These are phyloP conservation scores for Caenorhabditis sp. DNA, from an alignment of 2,888 invertebrate species.

Conservation along the genomic window DNA sequence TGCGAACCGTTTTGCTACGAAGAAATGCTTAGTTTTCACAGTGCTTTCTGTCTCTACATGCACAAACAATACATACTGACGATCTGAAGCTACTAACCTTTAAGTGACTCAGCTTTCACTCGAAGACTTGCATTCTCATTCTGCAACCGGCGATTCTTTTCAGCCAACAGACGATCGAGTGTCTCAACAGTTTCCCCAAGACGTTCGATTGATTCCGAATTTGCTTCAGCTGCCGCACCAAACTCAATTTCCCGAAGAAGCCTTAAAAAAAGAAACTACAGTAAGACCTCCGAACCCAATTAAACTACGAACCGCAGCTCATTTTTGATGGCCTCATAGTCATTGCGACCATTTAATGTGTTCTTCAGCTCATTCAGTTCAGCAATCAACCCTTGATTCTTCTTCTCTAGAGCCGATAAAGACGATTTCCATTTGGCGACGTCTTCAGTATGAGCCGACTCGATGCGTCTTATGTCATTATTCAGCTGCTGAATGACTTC, in stretches of 20 bases:
- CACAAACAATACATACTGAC: conserved; percentile 3
- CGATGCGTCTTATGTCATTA: conserved; percentile 34
- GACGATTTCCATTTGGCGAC: conserved; percentile 30
- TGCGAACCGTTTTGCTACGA: neutral
- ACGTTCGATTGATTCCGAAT: conserved; percentile 89
- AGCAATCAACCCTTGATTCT: conserved; percentile 19
- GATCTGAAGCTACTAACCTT: conserved; percentile 48
- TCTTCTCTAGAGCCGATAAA: conserved; percentile 11
- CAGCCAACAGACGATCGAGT: conserved; percentile 89
- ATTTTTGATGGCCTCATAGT: conserved; percentile 94
- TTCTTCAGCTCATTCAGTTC: conserved; percentile 59
- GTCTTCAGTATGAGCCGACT: conserved; percentile 27
- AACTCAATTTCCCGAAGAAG: conserved; percentile 75
- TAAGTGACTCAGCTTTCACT: conserved; percentile 58
- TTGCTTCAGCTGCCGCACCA: conserved; percentile 75
- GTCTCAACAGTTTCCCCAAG: conserved; percentile 86
- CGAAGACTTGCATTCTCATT: conserved; percentile 86
- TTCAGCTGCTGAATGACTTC: conserved; percentile 87
- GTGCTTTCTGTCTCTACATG: neutral
- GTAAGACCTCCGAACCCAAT: no score
- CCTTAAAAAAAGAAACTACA: conserved; percentile 16
- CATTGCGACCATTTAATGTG: conserved; percentile 83
- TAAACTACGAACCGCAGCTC: conserved; percentile 87
- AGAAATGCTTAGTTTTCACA: neutral
- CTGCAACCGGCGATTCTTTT: conserved; percentile 89